Evolutionary conservation across 2,888 invertebrate genomes (phyloP).

Genomic region (Esperia sulphurella): DNA sequence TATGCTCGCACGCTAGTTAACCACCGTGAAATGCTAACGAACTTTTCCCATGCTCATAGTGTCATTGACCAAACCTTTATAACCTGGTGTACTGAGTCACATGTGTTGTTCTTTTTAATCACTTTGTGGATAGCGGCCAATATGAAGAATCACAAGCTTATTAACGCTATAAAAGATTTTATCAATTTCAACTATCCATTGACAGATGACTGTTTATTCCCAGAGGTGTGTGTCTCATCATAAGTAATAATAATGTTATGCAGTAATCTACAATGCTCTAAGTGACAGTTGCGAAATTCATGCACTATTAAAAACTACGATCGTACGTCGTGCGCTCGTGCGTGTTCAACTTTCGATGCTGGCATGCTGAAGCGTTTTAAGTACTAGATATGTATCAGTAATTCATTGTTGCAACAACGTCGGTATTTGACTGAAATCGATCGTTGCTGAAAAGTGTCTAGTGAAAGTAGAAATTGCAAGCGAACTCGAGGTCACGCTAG

Average conservation of each 20-base stretch:
- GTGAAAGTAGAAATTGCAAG: conserved; percentile 39
- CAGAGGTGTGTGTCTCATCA: conserved; percentile 3
- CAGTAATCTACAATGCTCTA: background rate
- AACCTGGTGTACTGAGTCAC: conserved; percentile 21
- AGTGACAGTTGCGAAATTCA: background rate
- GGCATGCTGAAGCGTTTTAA: conserved; percentile 11
- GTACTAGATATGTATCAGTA: conserved; percentile 5
- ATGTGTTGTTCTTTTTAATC: conserved; percentile 34
- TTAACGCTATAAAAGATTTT: conserved; percentile 34
- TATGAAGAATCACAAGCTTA: conserved; percentile 34
- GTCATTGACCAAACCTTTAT: conserved; percentile 16
- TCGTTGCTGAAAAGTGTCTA: conserved; percentile 19
- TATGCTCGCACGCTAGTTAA: background rate
- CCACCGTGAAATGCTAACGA: conserved; percentile 24
- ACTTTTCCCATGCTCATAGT: conserved; percentile 19
- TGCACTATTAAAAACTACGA: conserved; percentile 2
- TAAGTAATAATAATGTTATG: background rate
- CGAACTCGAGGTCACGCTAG: conserved; percentile 10
- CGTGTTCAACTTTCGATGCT: conserved; percentile 6
- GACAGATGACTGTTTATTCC: conserved; percentile 26
- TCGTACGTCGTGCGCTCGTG: conserved; percentile 6
- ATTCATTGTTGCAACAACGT: conserved; percentile 6
- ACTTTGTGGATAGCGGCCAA: conserved; percentile 24
- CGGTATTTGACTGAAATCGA: conserved; percentile 15
- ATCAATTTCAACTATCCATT: conserved; percentile 41